Evolutionary conservation across 2,113 vertebrate species (phyloP).

Genomic region (Tilapia sparmanii): DNA sequence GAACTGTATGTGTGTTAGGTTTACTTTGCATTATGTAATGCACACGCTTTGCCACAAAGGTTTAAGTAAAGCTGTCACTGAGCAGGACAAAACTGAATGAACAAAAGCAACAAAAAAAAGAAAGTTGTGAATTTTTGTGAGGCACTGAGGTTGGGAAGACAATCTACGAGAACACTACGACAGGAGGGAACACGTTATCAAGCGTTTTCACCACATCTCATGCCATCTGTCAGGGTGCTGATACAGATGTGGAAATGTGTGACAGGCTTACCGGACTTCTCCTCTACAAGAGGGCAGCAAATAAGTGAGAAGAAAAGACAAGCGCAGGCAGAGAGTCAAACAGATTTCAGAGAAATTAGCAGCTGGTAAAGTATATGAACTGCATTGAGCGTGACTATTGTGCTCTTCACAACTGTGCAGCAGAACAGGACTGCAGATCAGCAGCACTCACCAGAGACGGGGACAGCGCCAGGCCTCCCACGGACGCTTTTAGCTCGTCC

Average conservation of each 20-base stretch:
- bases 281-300: conserved; percentile 74
- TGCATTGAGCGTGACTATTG: background rate
- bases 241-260: background rate
- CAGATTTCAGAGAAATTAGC: background rate
- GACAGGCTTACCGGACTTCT: conserved; percentile 90
- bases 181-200: background rate
- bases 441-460: conserved; percentile 86
- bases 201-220: conserved; percentile 11
- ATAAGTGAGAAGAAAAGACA: background rate
- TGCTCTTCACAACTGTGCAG: background rate
- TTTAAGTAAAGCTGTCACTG: conserved; percentile 43
- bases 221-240: background rate
- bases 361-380: background rate
- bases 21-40: conserved; percentile 38
- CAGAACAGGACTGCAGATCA: background rate
- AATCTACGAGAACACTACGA: background rate
- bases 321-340: background rate
- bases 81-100: background rate
- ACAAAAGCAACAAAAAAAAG: background rate
- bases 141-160: background rate
- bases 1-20: conserved; percentile 25
- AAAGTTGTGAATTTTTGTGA: background rate
- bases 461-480: conserved; percentile 91
- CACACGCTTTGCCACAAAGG: conserved; percentile 17
- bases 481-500: conserved; percentile 90